phyloP scores from a whole-genome alignment of 2,888 invertebrate species.

The Plebejus argus region DNA sequence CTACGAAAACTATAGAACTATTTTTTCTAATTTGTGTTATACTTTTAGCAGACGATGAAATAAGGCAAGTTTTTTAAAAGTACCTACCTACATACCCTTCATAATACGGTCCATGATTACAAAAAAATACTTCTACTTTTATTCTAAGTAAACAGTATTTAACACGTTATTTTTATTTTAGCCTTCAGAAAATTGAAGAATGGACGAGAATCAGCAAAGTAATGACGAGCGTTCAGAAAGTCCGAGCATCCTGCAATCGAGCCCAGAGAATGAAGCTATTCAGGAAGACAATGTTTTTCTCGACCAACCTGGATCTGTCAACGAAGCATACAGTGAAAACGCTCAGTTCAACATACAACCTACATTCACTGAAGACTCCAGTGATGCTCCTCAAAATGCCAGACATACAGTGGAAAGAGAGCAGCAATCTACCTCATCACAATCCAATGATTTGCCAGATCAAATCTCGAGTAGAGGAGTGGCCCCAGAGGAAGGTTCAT shows the following conservation, averaged over 20 bases:
- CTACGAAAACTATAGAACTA: neutral
- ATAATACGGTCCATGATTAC: too few species aligned
- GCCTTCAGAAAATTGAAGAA: neutral
- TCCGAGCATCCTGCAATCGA: constrained; percentile 18
- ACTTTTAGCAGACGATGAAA: neutral
- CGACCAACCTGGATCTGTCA: constrained; percentile 43
- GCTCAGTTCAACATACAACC: constrained; percentile 30
- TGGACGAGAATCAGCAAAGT: constrained; percentile 18
- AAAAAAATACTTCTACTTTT: neutral
- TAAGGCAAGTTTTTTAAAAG: neutral
- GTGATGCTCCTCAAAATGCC: neutral
- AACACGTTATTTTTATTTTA: neutral
- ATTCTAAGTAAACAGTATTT: neutral
- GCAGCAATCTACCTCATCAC: constrained; percentile 28
- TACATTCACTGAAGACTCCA: neutral
- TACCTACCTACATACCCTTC: neutral
- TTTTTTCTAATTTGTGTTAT: neutral
- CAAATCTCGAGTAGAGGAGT: constrained; percentile 48
- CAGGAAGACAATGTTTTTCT: neutral
- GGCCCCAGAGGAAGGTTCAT: constrained; percentile 45
- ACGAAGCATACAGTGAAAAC: constrained; percentile 25
- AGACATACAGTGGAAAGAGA: neutral
- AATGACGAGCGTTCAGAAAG: constrained; percentile 17
- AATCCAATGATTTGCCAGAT: constrained; percentile 35
- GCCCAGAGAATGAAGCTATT: constrained; percentile 11